phyloP scores from a whole-genome alignment of 2,888 invertebrate species.

The Drosophila borealis region DNA sequence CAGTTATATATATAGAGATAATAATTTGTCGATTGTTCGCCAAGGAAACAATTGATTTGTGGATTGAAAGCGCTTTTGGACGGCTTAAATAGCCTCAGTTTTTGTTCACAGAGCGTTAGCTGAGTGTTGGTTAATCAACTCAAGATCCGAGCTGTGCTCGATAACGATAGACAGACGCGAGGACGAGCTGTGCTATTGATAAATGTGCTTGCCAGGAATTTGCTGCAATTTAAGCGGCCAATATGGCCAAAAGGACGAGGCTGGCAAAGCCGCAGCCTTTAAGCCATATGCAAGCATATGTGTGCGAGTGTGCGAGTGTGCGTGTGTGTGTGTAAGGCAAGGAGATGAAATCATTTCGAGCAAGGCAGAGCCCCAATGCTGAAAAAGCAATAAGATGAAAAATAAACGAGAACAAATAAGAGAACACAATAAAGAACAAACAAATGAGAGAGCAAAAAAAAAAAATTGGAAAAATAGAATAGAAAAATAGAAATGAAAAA shows the following conservation, averaged over 20 bases:
- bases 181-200: background rate
- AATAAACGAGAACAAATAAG: conserved; percentile 18
- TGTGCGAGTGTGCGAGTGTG: conserved; percentile 16
- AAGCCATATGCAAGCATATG: conserved; percentile 18
- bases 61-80: no score
- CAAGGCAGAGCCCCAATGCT: conserved; percentile 31
- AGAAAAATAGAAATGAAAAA: conserved; percentile 24
- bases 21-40: no score
- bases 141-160: no score
- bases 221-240: conserved; percentile 23
- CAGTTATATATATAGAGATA: no score
- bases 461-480: no score
- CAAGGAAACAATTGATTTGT: no score
- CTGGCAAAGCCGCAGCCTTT: conserved; percentile 13
- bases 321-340: conserved; percentile 23
- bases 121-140: no score
- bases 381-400: conserved; percentile 31
- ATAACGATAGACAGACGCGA: no score
- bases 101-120: no score
- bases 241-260: conserved; percentile 19
- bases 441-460: conserved; percentile 40
- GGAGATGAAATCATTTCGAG: conserved; percentile 62
- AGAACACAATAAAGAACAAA: conserved; percentile 25
- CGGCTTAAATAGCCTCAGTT: no score
- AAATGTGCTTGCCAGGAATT: background rate